Evolutionary conservation across 2,797 vertebrate species (phyloP).

Genomic region (Anguilla anguilla): DNA sequence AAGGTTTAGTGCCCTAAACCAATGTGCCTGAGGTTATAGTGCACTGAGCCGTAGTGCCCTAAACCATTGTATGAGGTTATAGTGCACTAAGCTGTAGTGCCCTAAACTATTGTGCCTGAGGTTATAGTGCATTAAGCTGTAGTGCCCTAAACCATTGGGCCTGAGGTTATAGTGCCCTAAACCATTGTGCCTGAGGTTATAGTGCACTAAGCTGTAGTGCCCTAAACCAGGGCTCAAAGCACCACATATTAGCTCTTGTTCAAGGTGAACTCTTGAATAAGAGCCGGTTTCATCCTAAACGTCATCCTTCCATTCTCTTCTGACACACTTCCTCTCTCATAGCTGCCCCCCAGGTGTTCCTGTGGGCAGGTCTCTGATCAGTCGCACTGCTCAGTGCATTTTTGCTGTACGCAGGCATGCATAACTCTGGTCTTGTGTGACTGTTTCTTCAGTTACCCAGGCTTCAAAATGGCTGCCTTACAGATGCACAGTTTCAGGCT

Average conservation of each 20-base stretch:
- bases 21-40: background rate
- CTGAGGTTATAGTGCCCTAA: background rate
- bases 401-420: background rate
- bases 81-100: background rate
- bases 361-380: background rate
- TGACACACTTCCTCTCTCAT: background rate
- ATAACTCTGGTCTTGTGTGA: background rate
- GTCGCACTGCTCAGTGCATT: no score
- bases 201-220: no score
- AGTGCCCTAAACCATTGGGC: background rate
- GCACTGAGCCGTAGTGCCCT: background rate
- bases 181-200: no score
- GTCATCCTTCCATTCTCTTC: background rate
- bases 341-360: background rate
- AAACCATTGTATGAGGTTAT: background rate
- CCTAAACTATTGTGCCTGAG: no score
- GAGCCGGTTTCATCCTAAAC: background rate
- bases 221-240: background rate
- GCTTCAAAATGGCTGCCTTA: background rate
- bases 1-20: background rate
- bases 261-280: background rate
- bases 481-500: background rate
- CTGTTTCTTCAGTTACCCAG: background rate
- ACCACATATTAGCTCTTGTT: background rate
- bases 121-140: background rate